phyloP scores from a whole-genome alignment of 2,113 vertebrate species.

The Arvicanthis niloticus region DNA sequence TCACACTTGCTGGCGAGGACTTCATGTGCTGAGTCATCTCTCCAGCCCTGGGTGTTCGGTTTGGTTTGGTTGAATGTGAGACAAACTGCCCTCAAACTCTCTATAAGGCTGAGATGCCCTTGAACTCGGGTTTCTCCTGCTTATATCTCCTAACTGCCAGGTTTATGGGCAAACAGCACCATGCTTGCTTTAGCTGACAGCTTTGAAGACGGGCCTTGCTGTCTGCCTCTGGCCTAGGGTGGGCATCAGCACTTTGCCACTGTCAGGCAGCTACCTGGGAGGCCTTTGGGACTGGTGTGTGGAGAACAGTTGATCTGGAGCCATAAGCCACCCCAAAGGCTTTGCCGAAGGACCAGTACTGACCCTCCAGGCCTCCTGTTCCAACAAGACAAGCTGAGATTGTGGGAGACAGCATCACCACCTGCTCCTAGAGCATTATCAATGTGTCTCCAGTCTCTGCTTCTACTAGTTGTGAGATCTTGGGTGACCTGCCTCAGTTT shows the following conservation, averaged over 20 bases:
- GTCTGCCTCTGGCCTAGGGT: neutral
- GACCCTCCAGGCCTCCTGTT: neutral
- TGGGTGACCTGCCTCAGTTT: conserved; percentile 4
- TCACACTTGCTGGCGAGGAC: too few species aligned
- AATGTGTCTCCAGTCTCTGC: neutral
- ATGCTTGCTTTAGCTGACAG: neutral
- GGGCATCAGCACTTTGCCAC: neutral
- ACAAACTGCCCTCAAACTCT: neutral
- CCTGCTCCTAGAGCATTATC: fast-evolving
- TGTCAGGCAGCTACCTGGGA: neutral
- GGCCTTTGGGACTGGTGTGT: neutral
- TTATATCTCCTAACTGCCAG: neutral
- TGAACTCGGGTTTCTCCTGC: neutral
- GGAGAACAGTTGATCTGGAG: neutral
- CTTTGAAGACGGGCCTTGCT: neutral
- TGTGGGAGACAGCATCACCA: fast-evolving
- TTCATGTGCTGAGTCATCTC: neutral
- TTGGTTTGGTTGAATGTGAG: neutral
- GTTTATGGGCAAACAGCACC: neutral
- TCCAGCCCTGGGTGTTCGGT: neutral
- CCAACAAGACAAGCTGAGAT: neutral
- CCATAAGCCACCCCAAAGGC: neutral
- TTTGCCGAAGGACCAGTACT: fast-evolving
- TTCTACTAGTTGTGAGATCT: neutral
- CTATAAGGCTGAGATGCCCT: neutral